Evolutionary conservation across 2,113 vertebrate genomes (phyloP).

Genomic region (Cochlearius cochlearius): DNA sequence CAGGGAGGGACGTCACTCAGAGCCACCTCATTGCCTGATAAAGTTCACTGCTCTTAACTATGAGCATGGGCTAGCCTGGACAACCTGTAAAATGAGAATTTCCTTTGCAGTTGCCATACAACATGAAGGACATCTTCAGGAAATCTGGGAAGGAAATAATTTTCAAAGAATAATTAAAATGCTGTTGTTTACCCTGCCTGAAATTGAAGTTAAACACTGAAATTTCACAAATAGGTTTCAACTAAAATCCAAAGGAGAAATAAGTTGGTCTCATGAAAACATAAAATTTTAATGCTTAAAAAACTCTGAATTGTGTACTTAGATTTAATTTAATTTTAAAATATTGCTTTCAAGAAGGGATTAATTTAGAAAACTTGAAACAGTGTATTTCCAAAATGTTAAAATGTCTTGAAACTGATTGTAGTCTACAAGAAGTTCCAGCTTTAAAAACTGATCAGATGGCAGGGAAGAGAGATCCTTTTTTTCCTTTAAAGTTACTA

Average conservation of each 20-base stretch:
- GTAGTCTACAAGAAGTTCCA: background rate
- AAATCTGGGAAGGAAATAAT: background rate
- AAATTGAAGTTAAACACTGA: background rate
- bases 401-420: background rate
- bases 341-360: background rate
- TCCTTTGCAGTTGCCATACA: background rate
- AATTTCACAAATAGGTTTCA: background rate
- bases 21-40: background rate
- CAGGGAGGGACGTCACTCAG: background rate
- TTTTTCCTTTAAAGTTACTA: background rate
- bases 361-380: background rate
- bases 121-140: background rate
- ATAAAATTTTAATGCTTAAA: background rate
- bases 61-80: background rate
- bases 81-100: background rate
- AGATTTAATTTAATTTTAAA: background rate
- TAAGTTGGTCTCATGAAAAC: background rate
- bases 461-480: background rate
- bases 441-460: background rate
- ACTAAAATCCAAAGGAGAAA: background rate
- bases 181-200: background rate
- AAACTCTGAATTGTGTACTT: background rate
- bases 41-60: background rate
- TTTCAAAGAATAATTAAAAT: background rate
- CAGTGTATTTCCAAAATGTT: background rate